Percentiles rank a stretch among this genome's conserved stretches.
Evolutionary conservation across 1,140 invertebrate species (phyloP).

Genomic region (Pachypsylla venusta): DNA sequence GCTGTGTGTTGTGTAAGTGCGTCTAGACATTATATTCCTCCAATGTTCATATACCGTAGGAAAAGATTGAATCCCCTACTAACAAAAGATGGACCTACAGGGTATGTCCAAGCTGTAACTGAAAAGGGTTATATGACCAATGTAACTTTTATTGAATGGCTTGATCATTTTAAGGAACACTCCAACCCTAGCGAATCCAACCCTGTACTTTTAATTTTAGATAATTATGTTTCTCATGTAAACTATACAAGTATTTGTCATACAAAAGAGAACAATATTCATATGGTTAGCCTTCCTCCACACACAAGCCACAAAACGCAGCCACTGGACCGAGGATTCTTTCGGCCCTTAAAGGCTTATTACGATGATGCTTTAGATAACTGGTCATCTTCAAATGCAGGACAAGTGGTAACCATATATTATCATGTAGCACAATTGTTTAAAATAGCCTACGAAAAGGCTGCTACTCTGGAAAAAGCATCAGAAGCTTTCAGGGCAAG

Average conservation of each 20-base stretch:
- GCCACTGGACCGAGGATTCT: conserved; percentile 27
- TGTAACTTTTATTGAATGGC: conserved; percentile 26
- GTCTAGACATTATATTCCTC: conserved; percentile 25
- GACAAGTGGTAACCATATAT: not conserved
- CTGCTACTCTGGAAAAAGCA: not conserved
- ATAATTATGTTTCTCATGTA: conserved; percentile 24
- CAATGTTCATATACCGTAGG: conserved; percentile 29
- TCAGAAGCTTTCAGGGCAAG: not conserved
- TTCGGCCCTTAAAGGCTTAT: not conserved
- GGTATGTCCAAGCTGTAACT: conserved; percentile 14
- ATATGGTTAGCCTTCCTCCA: conserved; percentile 26
- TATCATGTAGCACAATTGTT: conserved; percentile 12
- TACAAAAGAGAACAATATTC: conserved; percentile 22
- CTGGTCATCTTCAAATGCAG: not conserved
- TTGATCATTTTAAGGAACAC: conserved; percentile 26
- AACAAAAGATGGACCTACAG: conserved; percentile 24
- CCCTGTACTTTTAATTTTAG: conserved; percentile 23
- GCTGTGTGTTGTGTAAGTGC: conserved; percentile 25
- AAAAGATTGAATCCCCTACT: conserved; percentile 25
- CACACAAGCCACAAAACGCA: conserved; percentile 26
- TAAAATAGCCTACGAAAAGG: not conserved
- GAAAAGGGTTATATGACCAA: conserved; percentile 18
- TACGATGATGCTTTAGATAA: not conserved
- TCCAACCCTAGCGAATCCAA: conserved; percentile 15
- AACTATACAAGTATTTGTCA: not conserved